These are phyloP conservation scores for Hecatera dysodea DNA, from an alignment of 2,888 invertebrate genomes.

Conservation along the genomic window DNA sequence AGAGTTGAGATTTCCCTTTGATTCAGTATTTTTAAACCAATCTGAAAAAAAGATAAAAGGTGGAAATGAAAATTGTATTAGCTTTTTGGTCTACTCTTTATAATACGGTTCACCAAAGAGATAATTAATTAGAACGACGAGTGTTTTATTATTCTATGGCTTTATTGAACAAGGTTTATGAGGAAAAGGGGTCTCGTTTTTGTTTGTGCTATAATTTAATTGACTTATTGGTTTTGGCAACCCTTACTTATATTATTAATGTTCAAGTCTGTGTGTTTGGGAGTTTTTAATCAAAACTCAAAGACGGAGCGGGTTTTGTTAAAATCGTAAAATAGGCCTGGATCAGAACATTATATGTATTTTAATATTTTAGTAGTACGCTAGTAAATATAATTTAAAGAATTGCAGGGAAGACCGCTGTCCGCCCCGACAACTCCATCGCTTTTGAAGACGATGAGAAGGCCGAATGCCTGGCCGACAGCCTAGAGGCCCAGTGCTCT, in stretches of 20 bases:
- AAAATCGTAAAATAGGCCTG: too few relatives aligned
- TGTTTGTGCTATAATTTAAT: not conserved
- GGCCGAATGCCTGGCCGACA: too few relatives aligned
- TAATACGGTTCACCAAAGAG: not conserved
- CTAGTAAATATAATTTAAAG: too few relatives aligned
- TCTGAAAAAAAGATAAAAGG: not conserved
- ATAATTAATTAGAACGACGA: slow-evolving; percentile 10
- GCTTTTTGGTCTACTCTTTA: not conserved
- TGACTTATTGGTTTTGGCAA: not conserved
- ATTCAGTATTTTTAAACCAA: slow-evolving; percentile 11
- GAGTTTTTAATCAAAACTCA: too few relatives aligned
- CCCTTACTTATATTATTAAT: not conserved
- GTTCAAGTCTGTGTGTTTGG: too few relatives aligned
- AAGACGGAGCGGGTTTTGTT: too few relatives aligned
- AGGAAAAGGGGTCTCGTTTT: not conserved
- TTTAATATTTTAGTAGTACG: too few relatives aligned
- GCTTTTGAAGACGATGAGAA: too few relatives aligned
- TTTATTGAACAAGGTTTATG: not conserved
- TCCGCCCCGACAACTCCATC: too few relatives aligned
- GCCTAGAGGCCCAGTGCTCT: too few relatives aligned
- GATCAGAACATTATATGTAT: too few relatives aligned
- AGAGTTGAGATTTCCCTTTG: slow-evolving; percentile 19
- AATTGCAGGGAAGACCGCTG: too few relatives aligned
- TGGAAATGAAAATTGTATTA: not conserved
- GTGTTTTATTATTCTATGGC: slow-evolving; percentile 27